Evolutionary conservation across 2,888 invertebrate species (phyloP).

Genomic region (Nebria salina): DNA sequence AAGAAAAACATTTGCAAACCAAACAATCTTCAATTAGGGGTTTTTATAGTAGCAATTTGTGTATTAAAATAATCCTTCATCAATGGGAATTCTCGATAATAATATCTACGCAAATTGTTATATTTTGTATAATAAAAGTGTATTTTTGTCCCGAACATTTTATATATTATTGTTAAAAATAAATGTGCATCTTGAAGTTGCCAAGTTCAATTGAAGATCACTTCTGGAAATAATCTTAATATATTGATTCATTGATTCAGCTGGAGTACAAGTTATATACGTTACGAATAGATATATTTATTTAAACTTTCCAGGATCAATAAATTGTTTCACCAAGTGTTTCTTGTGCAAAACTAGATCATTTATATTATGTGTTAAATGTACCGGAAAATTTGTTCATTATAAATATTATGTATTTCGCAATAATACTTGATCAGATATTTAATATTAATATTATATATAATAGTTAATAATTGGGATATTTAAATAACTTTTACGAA

Average conservation of each 20-base stretch:
- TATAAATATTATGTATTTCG: background rate
- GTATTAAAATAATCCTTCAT: too few relatives aligned
- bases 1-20: background rate
- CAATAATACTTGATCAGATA: background rate
- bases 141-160: background rate
- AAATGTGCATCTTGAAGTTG: background rate
- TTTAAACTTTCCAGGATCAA: background rate
- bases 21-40: background rate
- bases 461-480: background rate
- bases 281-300: background rate
- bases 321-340: background rate
- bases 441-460: background rate
- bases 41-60: too few relatives aligned
- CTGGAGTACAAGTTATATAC: background rate
- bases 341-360: background rate
- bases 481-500: too few relatives aligned
- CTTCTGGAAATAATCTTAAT: background rate
- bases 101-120: background rate
- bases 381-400: background rate
- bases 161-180: background rate
- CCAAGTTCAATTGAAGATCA: background rate
- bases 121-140: background rate
- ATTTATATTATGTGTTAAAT: background rate
- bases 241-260: background rate
- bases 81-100: too few relatives aligned